Conservation (phyloP, 1,140 invertebrate genomes). For the Euura saliciscinereae region DNA sequence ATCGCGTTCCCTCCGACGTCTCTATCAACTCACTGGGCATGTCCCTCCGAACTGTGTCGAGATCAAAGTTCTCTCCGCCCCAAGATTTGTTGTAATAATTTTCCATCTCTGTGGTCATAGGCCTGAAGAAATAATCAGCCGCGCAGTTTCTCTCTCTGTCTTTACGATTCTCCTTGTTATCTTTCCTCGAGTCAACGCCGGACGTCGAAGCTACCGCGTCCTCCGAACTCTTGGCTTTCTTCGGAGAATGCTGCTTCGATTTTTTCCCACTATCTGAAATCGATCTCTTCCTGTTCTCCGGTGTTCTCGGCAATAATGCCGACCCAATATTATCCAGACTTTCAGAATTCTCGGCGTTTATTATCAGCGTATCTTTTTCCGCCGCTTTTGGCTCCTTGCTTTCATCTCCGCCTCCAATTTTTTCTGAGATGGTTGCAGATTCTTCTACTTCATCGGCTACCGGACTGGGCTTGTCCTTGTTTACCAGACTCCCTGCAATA, state of each 20-base stretch:
- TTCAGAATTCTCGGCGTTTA: not conserved
- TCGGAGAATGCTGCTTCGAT: not conserved
- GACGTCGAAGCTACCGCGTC: not conserved
- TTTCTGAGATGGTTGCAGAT: not conserved
- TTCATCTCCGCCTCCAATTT: not conserved
- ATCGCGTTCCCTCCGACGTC: slow-evolving; percentile 3
- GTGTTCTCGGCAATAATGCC: not conserved
- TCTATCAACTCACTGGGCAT: slow-evolving; percentile 63
- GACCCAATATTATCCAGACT: no score
- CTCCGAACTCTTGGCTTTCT: not conserved
- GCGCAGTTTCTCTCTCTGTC: slow-evolving; percentile 34
- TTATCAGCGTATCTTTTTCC: not conserved
- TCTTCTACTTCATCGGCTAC: not conserved
- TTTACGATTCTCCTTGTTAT: not conserved
- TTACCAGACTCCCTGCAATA: slow-evolving; percentile 12
- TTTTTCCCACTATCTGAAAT: not conserved
- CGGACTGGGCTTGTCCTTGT: not conserved
- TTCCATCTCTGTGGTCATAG: slow-evolving; percentile 59
- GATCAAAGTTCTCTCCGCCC: slow-evolving; percentile 65
- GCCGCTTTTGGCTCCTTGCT: slow-evolving; percentile 11
- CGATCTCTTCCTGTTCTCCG: not conserved
- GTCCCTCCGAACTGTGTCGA: slow-evolving; percentile 58
- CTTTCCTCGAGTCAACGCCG: no score
- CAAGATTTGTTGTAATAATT: slow-evolving; percentile 68
- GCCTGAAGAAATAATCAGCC: slow-evolving; percentile 42